Evolutionary conservation across 2,797 vertebrate species (phyloP).

Genomic region (Dendrocincla fuliginosa): DNA sequence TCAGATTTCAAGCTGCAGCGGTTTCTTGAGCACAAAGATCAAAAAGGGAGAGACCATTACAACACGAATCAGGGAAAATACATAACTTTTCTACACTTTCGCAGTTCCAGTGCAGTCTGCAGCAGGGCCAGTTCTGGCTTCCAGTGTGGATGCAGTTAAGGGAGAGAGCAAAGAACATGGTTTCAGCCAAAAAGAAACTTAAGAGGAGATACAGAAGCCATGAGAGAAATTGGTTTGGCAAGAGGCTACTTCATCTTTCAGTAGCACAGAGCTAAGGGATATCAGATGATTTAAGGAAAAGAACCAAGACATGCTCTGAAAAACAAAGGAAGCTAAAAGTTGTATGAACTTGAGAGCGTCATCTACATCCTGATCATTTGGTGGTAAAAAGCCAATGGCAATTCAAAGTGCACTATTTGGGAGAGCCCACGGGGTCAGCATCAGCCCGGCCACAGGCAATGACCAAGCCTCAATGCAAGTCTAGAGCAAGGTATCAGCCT

Average conservation of each 20-base stretch:
- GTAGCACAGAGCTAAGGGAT: not conserved
- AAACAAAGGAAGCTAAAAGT: not conserved
- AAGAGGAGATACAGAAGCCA: not conserved
- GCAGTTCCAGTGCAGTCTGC: not conserved
- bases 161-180: not conserved
- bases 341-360: not conserved
- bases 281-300: not conserved
- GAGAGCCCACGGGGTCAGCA: constrained; percentile 4
- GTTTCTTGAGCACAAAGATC: not conserved
- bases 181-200: not conserved
- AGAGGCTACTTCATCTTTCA: not conserved
- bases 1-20: not conserved
- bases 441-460: not conserved
- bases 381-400: not conserved
- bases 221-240: not conserved
- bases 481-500: not conserved
- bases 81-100: not conserved
- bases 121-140: not conserved
- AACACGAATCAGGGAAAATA: not conserved
- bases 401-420: constrained; percentile 51
- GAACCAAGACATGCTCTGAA: not conserved
- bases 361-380: not conserved
- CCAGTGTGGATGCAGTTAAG: not conserved
- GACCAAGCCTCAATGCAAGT: not conserved
- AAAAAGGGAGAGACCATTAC: not conserved